Evolutionary conservation across 2,888 invertebrate species (phyloP).

Genomic region (Copidosoma aretas): DNA sequence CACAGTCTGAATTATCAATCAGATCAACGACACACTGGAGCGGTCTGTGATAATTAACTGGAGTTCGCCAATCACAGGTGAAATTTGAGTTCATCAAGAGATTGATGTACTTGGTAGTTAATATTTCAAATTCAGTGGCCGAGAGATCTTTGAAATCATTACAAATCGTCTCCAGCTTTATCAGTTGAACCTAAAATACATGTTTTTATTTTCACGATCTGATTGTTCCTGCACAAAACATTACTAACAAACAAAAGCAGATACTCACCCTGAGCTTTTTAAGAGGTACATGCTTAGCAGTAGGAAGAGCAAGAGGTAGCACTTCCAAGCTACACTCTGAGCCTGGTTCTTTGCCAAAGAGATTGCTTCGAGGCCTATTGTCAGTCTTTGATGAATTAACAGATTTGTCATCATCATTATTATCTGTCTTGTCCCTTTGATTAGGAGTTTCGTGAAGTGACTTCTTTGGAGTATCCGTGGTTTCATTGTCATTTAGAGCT

Average conservation of each 20-base stretch:
- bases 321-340: neutral
- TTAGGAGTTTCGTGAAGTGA: neutral
- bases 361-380: neutral
- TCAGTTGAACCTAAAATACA: slow-evolving; percentile 37
- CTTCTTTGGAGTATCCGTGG: neutral
- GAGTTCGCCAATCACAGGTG: slow-evolving; percentile 25
- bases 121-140: slow-evolving; percentile 38
- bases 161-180: slow-evolving; percentile 40
- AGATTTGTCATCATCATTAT: neutral
- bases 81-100: slow-evolving; percentile 38
- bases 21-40: neutral
- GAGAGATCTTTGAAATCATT: slow-evolving; percentile 36
- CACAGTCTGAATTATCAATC: slow-evolving; percentile 27
- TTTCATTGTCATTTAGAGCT: neutral
- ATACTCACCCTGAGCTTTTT: slow-evolving; percentile 18
- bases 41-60: slow-evolving; percentile 28
- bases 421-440: neutral
- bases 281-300: neutral
- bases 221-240: neutral
- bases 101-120: slow-evolving; percentile 38
- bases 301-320: neutral
- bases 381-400: neutral
- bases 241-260: neutral
- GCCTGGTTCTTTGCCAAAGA: neutral
- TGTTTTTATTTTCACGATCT: neutral